Evolutionary conservation across 2,113 vertebrate species (phyloP), one percentile per base, ranked within the genome.

Genomic region (Otolemur garnettii): DNA sequence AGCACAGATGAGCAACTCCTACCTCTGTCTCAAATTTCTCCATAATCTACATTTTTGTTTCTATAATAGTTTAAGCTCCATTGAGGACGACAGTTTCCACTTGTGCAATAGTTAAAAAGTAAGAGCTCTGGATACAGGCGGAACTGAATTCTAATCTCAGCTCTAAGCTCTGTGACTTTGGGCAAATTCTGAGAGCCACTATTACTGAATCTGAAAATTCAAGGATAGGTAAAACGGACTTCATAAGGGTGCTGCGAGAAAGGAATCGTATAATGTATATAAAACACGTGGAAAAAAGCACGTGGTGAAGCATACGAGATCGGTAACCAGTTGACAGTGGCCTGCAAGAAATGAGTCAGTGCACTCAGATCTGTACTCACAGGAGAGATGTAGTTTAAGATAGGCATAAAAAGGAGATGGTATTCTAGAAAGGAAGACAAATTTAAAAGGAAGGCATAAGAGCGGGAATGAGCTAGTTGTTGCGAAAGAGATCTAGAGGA

Each of bases 151-250:
- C 45, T 53, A 64, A 79, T 33, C 5, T 33, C 33, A 60, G 8
- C 33, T 83, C 5, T 69, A 30, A 88, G 4, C n/a, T 42, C 60
- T 62, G 13, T 87, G 33, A 82, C 18, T 30, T 80, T 42, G 80
- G 64, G 9, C 33, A 33, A 75, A 3, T n/a, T 93, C 35, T 75
- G 28, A 30, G 38, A 88, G n/a, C 2, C 35, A 90, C 42, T 57
- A 38, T 50, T 87, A 4, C 14, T 45, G 55, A 71, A 78, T 50
- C 6, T 66, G 53, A 13, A 93, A 64, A 71, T 57, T 92, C 21
- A 26, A 14, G 13, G 17, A 57, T 77, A 81, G 74, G 80, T 42
- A 90, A 90, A 96, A 93, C 3, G 90, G 85, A 84, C 26, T n/a
- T 77, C 62, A 57, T n/a, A 72, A 28, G 13, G 60, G n/a, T 62